Percentiles rank a stretch among this genome's conserved stretches.
phyloP scores from a whole-genome alignment of 2,113 vertebrate species.

The Oxyura jamaicensis region DNA sequence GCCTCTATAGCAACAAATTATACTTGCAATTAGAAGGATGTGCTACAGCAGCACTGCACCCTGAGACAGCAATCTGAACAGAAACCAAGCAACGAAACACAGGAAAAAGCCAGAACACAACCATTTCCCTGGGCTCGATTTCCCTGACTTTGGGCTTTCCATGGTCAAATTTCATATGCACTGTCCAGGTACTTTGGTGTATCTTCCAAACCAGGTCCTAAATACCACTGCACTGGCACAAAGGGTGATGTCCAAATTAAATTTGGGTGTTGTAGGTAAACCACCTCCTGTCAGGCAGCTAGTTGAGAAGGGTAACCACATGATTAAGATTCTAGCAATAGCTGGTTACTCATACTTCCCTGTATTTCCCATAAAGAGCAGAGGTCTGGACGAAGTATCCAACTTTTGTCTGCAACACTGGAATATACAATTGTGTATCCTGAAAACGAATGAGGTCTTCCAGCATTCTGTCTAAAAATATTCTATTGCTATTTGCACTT shows the following conservation, averaged over 20 bases:
- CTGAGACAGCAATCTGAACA: not conserved
- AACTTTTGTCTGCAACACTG: not conserved
- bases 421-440: not conserved
- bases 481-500: not conserved
- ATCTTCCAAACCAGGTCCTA: not conserved
- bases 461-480: not conserved
- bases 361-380: not conserved
- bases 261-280: not conserved
- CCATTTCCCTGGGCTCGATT: not conserved
- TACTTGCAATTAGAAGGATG: not conserved
- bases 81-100: fast-evolving
- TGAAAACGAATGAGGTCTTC: not conserved
- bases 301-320: not conserved
- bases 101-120: not conserved
- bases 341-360: slow-evolving; percentile 33
- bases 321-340: slow-evolving; percentile 15
- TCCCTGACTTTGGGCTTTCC: not conserved
- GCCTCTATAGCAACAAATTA: not conserved
- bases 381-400: not conserved
- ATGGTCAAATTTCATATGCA: fast-evolving
- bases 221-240: not conserved
- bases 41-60: not conserved
- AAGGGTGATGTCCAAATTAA: not conserved
- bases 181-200: fast-evolving
- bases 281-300: not conserved